These are phyloP conservation scores for Chionodraco myersi DNA, from an alignment of 2,113 vertebrate species.

Conservation along the genomic window DNA sequence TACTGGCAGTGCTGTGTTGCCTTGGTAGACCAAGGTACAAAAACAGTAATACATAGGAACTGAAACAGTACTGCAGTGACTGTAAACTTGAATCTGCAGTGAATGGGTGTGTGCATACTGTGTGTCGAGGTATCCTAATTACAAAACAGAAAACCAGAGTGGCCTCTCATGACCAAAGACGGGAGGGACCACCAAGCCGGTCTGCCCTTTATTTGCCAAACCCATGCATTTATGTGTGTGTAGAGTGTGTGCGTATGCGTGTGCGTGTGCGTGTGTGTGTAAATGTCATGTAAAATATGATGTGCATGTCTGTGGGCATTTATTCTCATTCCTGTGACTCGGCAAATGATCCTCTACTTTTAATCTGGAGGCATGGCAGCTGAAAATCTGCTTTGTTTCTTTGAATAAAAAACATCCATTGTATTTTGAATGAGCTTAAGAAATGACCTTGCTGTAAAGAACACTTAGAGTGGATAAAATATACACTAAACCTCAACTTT, in stretches of 20 bases:
- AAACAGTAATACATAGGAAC: conserved; percentile 51
- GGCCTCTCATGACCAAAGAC: conserved; percentile 16
- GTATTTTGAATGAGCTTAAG: conserved; percentile 7
- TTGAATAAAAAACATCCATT: conserved; percentile 2
- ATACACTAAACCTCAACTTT: conserved; percentile 8
- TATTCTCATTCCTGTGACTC: neutral
- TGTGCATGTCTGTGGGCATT: neutral
- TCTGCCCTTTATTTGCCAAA: conserved; percentile 5
- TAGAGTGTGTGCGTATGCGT: neutral
- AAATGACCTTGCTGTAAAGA: neutral
- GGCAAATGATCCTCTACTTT: neutral
- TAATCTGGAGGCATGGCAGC: conserved; percentile 1
- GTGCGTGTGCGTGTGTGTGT: neutral
- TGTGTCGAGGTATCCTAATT: conserved; percentile 26
- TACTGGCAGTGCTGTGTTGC: neutral
- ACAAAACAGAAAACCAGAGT: conserved; percentile 14
- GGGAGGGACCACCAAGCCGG: conserved; percentile 30
- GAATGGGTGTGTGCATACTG: conserved; percentile 9
- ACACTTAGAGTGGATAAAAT: conserved; percentile 27
- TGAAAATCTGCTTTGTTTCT: neutral
- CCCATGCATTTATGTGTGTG: conserved; percentile 1
- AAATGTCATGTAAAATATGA: neutral
- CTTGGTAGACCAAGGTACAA: neutral
- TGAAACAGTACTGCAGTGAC: conserved; percentile 28
- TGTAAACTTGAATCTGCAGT: conserved; percentile 8